phyloP scores from a whole-genome alignment of 2,888 invertebrate genomes.

The Venusia cambrica region DNA sequence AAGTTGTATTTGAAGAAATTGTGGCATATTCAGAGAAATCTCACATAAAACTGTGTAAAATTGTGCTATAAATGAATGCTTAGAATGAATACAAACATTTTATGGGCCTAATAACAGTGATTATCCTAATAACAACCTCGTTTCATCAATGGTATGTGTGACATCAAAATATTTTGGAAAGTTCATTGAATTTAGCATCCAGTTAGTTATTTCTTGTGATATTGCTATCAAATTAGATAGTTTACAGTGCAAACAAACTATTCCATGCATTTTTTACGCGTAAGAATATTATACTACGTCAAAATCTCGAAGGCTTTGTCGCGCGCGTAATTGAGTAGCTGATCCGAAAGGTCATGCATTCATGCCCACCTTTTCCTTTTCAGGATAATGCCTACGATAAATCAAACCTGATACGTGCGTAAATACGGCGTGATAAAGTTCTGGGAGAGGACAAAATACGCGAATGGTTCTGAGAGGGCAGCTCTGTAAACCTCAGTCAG shows the following conservation, averaged over 20 bases:
- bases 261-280: constrained; percentile 16
- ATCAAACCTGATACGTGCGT: constrained; percentile 35
- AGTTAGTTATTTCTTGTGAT: constrained; percentile 31
- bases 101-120: constrained; percentile 54
- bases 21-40: constrained; percentile 50
- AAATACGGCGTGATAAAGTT: constrained; percentile 24
- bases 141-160: constrained; percentile 75
- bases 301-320: constrained; percentile 65
- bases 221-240: constrained; percentile 30
- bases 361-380: constrained; percentile 65
- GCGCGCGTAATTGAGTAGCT: constrained; percentile 80
- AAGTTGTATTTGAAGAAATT: constrained; percentile 56
- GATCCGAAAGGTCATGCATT: constrained; percentile 77
- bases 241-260: constrained; percentile 21
- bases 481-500: constrained; percentile 74
- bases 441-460: constrained; percentile 25
- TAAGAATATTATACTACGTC: constrained; percentile 25
- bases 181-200: constrained; percentile 53
- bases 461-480: constrained; percentile 84
- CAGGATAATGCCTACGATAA: constrained; percentile 51
- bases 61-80: constrained; percentile 58
- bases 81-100: constrained; percentile 52
- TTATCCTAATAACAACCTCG: constrained; percentile 63
- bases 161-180: constrained; percentile 83
- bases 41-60: constrained; percentile 56